Evolutionary conservation across 1,140 invertebrate species (phyloP).

Genomic region (Drosophila oshimai): DNA sequence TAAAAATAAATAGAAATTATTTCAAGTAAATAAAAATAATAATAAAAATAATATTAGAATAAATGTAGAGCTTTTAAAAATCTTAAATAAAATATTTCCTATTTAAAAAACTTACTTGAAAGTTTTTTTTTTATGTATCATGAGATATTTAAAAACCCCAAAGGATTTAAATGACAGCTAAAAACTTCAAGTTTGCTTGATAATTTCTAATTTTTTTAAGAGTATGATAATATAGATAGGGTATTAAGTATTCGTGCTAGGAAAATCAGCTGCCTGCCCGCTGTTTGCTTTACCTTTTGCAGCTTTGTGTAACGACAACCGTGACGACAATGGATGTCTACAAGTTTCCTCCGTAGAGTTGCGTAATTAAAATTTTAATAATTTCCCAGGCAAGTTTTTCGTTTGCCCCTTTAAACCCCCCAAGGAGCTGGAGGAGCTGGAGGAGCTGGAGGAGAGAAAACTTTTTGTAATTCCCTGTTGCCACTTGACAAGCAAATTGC

Average conservation of each 20-base stretch:
- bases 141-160: no score
- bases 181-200: neutral
- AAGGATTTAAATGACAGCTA: no score
- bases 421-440: no score
- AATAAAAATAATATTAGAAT: no score
- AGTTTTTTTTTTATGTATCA: no score
- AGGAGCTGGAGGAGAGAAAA: constrained; percentile 7
- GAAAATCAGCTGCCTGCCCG: no score
- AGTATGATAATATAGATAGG: no score
- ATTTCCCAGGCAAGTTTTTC: constrained; percentile 49
- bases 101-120: no score
- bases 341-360: constrained; percentile 51
- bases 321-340: constrained; percentile 29
- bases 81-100: no score
- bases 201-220: neutral
- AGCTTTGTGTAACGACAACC: constrained; percentile 4
- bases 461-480: constrained; percentile 55
- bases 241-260: neutral
- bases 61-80: no score
- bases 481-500: constrained; percentile 53
- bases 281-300: constrained; percentile 47
- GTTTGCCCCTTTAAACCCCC: neutral
- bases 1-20: no score
- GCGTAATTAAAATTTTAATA: constrained; percentile 75
- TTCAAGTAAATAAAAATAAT: no score